A percentile compares a stretch with the other conserved stretches of the same genome.
phyloP scores from a whole-genome alignment of 2,113 vertebrate species.

The human (Homo sapiens) region DNA sequence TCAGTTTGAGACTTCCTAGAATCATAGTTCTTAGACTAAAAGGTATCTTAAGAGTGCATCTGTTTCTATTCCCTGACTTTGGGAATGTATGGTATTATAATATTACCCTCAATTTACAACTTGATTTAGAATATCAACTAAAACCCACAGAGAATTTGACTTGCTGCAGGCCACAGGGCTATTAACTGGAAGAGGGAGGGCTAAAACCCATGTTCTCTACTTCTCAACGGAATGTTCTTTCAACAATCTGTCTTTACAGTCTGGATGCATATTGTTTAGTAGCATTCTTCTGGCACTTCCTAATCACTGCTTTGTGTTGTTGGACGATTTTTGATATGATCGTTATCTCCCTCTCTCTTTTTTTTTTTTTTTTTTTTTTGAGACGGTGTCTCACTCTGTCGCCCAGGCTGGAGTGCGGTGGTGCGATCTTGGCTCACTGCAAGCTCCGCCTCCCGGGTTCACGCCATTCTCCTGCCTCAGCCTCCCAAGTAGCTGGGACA shows the following conservation, averaged over 20 bases:
- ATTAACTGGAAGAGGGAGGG: background rate
- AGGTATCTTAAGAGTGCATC: background rate
- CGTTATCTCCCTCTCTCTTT: background rate
- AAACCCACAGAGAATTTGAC: background rate
- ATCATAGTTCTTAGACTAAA: background rate
- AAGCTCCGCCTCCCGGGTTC: too few species aligned
- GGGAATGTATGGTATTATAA: background rate
- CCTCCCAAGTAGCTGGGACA: too few species aligned
- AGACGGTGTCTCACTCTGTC: too few species aligned
- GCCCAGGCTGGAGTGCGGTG: too few species aligned
- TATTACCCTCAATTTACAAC: conserved; percentile 28
- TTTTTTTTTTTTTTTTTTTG: too few species aligned
- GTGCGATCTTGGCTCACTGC: too few species aligned
- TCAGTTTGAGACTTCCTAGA: background rate
- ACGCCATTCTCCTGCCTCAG: too few species aligned
- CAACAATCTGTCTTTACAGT: background rate
- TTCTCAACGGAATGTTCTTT: conserved; percentile 47
- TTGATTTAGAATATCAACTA: background rate
- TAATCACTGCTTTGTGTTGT: background rate
- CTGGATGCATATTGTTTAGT: background rate
- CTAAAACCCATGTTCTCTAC: background rate
- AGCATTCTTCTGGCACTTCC: conserved; percentile 27
- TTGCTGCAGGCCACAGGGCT: background rate
- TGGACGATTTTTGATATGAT: background rate
- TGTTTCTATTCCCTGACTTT: conserved; percentile 20